Conservation (phyloP, 2,888 invertebrate genomes). For the Tineola bisselliella region DNA sequence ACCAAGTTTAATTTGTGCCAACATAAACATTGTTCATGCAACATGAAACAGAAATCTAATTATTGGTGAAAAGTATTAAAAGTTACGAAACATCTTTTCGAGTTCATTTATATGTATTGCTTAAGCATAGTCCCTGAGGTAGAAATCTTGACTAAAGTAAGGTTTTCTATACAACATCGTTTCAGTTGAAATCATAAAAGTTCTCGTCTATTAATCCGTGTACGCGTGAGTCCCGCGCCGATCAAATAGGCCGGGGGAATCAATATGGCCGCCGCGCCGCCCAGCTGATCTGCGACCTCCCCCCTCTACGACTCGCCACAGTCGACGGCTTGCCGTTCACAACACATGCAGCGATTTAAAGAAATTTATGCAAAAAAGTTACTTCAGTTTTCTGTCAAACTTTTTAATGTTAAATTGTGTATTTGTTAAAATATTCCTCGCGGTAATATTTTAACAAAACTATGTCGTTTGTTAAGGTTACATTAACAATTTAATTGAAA, state of each 20-base stretch:
- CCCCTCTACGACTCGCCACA: constrained; percentile 13
- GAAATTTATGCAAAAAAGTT: neutral
- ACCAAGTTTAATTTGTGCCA: no score
- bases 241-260: constrained; percentile 65
- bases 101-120: constrained; percentile 11
- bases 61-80: neutral
- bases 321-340: constrained; percentile 21
- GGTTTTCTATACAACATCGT: constrained; percentile 35
- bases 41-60: neutral
- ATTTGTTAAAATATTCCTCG: no score
- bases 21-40: no score
- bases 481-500: no score
- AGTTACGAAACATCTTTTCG: neutral
- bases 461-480: no score
- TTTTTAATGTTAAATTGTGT: no score
- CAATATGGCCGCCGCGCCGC: constrained; percentile 61
- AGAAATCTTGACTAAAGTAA: neutral
- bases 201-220: constrained; percentile 61
- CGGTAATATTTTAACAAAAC: no score
- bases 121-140: neutral
- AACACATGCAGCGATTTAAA: constrained; percentile 9
- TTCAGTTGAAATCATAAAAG: constrained; percentile 67
- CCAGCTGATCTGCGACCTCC: constrained; percentile 59
- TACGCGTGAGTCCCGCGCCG: constrained; percentile 28
- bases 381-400: no score